These are phyloP conservation scores for Medauroidea extradentata DNA, from an alignment of 1,140 invertebrate genomes.

Conservation along the genomic window DNA sequence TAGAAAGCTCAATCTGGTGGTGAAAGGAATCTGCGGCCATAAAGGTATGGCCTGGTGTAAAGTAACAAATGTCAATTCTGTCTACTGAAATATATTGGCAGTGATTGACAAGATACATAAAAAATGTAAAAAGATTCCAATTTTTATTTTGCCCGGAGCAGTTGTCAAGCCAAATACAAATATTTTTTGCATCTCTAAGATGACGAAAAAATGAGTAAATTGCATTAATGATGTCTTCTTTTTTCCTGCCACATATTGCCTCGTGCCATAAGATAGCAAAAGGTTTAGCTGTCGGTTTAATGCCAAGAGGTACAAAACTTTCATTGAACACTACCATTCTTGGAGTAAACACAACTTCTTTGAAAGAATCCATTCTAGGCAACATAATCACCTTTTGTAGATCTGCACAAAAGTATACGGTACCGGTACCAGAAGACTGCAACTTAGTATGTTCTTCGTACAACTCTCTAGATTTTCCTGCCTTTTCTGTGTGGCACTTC, in stretches of 20 bases:
- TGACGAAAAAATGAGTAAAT: conserved; percentile 19
- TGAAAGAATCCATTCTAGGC: conserved; percentile 17
- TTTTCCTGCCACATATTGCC: conserved; percentile 18
- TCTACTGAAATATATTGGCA: not conserved
- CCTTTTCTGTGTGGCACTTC: conserved; percentile 8
- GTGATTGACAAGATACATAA: conserved; percentile 5
- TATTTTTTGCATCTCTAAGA: not conserved
- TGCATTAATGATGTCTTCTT: conserved; percentile 22
- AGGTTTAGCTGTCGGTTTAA: not conserved
- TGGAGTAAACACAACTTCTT: conserved; percentile 20
- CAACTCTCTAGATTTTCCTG: not conserved
- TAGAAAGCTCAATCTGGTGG: conserved; percentile 9
- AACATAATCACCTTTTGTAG: conserved; percentile 18
- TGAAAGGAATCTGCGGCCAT: conserved; percentile 11
- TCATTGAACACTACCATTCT: conserved; percentile 21
- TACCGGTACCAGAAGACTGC: not conserved
- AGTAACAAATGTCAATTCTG: not conserved
- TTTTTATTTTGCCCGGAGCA: too few relatives aligned
- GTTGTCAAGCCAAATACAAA: too few relatives aligned
- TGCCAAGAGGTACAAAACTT: conserved; percentile 18
- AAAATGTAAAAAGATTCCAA: not conserved
- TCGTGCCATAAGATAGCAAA: conserved; percentile 21
- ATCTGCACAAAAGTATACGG: conserved; percentile 2
- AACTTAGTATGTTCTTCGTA: too few relatives aligned
- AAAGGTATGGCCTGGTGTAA: conserved; percentile 11